Conservation (phyloP, 2,888 invertebrate genomes). For the Mechanitis mazaeus region DNA sequence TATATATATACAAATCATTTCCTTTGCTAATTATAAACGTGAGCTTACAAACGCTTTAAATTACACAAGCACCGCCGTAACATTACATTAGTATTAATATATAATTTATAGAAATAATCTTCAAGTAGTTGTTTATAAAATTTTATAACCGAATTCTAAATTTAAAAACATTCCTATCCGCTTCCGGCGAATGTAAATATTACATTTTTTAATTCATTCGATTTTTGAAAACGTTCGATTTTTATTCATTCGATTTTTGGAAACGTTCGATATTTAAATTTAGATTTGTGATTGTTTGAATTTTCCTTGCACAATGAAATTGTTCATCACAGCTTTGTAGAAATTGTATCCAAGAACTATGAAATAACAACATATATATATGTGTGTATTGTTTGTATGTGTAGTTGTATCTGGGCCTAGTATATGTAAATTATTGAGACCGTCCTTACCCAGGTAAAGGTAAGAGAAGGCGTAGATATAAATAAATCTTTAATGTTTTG, state of each 20-base stretch:
- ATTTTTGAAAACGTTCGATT: slow-evolving; percentile 11
- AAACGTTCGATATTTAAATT: slow-evolving; percentile 17
- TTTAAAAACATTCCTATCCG: slow-evolving; percentile 12
- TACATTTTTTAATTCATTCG: no score
- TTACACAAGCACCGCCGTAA: slow-evolving; percentile 14
- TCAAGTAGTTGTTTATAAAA: background rate
- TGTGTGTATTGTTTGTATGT: slow-evolving; percentile 17
- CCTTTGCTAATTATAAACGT: slow-evolving; percentile 52
- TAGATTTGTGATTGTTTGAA: slow-evolving; percentile 8
- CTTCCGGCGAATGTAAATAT: slow-evolving; percentile 8
- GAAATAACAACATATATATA: no score
- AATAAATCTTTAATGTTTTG: slow-evolving; percentile 72
- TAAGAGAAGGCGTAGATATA: slow-evolving; percentile 68
- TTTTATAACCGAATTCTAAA: slow-evolving; percentile 12
- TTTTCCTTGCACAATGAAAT: slow-evolving; percentile 1
- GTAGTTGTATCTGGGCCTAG: slow-evolving; percentile 66
- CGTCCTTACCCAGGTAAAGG: slow-evolving; percentile 73
- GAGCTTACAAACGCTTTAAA: slow-evolving; percentile 67
- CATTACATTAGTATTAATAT: background rate
- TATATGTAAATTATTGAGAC: slow-evolving; percentile 71
- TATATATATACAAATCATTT: slow-evolving; percentile 30
- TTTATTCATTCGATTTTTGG: slow-evolving; percentile 1
- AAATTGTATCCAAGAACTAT: no score
- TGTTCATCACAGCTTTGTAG: no score
- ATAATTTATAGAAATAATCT: background rate